Percentiles rank a stretch among this genome's conserved stretches.
phyloP scores from a whole-genome alignment of 2,113 vertebrate genomes.

The Brachirus orientalis region DNA sequence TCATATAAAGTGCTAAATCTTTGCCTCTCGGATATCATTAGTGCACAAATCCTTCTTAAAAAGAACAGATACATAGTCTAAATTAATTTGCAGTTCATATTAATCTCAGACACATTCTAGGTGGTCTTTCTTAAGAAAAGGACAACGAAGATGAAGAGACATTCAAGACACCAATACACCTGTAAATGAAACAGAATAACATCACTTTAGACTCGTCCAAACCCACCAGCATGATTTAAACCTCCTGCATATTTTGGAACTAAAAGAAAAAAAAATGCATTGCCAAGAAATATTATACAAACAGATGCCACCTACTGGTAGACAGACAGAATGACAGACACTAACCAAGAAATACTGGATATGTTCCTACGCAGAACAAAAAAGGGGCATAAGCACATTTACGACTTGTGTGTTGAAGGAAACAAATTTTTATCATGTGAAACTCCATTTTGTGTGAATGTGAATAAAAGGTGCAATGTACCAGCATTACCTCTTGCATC shows the following conservation, averaged over 20 bases:
- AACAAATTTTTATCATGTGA: not conserved
- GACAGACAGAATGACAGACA: slow-evolving; percentile 66
- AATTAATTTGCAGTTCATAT: too few species aligned
- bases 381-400: slow-evolving; percentile 20
- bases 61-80: too few species aligned
- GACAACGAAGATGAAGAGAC: too few species aligned
- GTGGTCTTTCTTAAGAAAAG: too few species aligned
- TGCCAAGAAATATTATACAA: slow-evolving; percentile 14
- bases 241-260: too few species aligned
- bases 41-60: too few species aligned
- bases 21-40: too few species aligned
- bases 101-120: too few species aligned
- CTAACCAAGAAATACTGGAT: slow-evolving; percentile 31
- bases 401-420: not conserved
- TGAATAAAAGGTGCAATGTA: slow-evolving; percentile 12
- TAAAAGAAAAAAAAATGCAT: slow-evolving; percentile 25
- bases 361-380: slow-evolving; percentile 6
- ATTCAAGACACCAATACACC: slow-evolving; percentile 5
- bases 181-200: slow-evolving; percentile 20
- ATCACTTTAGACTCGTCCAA: not conserved
- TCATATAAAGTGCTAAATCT: too few species aligned
- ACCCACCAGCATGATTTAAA: too few species aligned
- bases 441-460: not conserved
- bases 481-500: slow-evolving; percentile 29
- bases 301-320: slow-evolving; percentile 70